Evolutionary conservation across 2,797 vertebrate genomes (phyloP).

Genomic region (Syngnathus acus): DNA sequence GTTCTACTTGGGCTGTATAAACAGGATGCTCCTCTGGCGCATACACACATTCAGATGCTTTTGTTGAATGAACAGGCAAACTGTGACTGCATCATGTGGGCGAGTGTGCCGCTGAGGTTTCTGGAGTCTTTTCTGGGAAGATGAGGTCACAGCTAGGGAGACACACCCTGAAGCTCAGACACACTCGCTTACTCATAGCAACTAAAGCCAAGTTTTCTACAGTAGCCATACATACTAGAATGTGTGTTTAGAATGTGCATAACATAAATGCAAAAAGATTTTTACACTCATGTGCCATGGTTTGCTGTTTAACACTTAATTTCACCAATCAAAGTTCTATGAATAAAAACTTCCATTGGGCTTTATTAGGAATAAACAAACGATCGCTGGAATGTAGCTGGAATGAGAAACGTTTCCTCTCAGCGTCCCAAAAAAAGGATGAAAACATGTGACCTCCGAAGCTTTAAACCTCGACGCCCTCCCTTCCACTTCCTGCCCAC

Average conservation of each 20-base stretch:
- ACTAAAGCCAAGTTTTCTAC: not conserved
- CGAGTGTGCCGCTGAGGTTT: slow-evolving; percentile 27
- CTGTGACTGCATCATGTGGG: slow-evolving; percentile 21
- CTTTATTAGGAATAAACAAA: slow-evolving; percentile 2
- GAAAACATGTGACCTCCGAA: slow-evolving; percentile 23
- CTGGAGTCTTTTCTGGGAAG: slow-evolving; percentile 36
- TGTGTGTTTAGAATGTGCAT: not conserved
- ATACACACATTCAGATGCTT: slow-evolving; percentile 16
- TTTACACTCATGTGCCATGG: not conserved
- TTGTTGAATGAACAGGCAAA: slow-evolving; percentile 18
- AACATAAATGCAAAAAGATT: not conserved
- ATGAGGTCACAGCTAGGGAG: slow-evolving; percentile 57
- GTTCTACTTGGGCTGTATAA: slow-evolving; percentile 22
- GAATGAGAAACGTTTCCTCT: slow-evolving; percentile 47
- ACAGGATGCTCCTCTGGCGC: slow-evolving; percentile 35
- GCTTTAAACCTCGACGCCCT: slow-evolving; percentile 19
- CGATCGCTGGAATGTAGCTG: slow-evolving; percentile 34
- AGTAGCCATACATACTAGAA: slow-evolving; percentile 2
- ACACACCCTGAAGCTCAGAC: slow-evolving; percentile 44
- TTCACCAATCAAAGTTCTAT: not conserved
- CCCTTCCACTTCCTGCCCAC: slow-evolving; percentile 17
- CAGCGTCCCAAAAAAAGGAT: slow-evolving; percentile 5
- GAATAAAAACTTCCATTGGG: not conserved
- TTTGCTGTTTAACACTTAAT: not conserved
- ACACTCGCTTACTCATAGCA: not conserved